Conservation (phyloP, 2,797 vertebrate genomes). For the Esox lucius region DNA sequence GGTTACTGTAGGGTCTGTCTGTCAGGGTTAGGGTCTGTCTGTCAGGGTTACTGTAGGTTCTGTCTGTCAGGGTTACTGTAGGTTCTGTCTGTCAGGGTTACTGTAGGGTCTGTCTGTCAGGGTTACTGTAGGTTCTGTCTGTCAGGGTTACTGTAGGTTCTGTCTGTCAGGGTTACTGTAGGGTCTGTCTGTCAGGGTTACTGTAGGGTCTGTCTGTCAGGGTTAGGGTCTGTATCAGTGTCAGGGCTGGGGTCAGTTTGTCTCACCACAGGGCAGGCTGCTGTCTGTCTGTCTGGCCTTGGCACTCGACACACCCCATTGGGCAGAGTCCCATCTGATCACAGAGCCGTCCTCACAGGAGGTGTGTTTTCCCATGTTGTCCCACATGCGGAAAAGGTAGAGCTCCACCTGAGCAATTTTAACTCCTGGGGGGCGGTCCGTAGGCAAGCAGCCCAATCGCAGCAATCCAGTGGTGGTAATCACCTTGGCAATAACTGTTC, state of each 20-base stretch:
- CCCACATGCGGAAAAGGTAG: conserved; percentile 78
- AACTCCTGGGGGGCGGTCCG: not conserved
- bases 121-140: too few relatives aligned
- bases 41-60: too few relatives aligned
- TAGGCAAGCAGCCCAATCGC: conserved; percentile 67
- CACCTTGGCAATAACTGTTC: conserved; percentile 55
- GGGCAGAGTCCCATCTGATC: conserved; percentile 66
- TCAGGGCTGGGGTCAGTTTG: not conserved
- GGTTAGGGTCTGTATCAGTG: not conserved
- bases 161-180: too few relatives aligned
- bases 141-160: too few relatives aligned
- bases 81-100: too few relatives aligned
- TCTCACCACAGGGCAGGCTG: conserved; percentile 63
- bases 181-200: too few relatives aligned
- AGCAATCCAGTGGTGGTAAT: conserved; percentile 59
- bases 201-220: not conserved
- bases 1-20: too few relatives aligned
- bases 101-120: too few relatives aligned
- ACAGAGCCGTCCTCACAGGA: conserved; percentile 71
- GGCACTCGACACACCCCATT: conserved; percentile 65
- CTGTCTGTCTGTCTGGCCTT: conserved; percentile 54
- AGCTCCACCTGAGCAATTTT: conserved; percentile 62
- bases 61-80: too few relatives aligned
- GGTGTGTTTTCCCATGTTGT: conserved; percentile 47
- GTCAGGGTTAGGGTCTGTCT: too few relatives aligned